These are phyloP conservation scores for Cheilinus undulatus DNA, from an alignment of 2,113 vertebrate genomes.

Conservation along the genomic window DNA sequence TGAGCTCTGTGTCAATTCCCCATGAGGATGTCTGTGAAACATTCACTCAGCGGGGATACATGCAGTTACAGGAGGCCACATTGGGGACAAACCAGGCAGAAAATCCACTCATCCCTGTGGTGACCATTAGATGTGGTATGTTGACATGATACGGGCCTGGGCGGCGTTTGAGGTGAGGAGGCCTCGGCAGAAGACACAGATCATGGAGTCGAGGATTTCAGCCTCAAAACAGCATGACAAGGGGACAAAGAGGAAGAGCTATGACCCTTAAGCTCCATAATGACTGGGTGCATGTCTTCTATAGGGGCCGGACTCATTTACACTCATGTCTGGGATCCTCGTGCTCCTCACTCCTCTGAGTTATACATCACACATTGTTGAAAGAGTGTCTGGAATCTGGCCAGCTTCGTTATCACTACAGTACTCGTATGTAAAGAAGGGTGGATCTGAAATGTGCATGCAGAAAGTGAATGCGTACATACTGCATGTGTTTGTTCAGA, in stretches of 20 bases:
- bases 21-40: slow-evolving; percentile 60
- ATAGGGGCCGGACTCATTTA: slow-evolving; percentile 59
- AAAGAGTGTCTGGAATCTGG: slow-evolving; percentile 53
- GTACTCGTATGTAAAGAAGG: slow-evolving; percentile 31
- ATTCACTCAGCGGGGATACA: slow-evolving; percentile 71
- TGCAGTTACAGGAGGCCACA: slow-evolving; percentile 63
- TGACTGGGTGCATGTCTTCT: slow-evolving; percentile 61
- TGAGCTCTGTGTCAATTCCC: slow-evolving; percentile 55
- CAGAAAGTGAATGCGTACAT: background rate
- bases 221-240: slow-evolving; percentile 62
- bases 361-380: slow-evolving; percentile 50
- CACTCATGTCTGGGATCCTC: slow-evolving; percentile 47
- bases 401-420: slow-evolving; percentile 45
- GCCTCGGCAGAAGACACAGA: slow-evolving; percentile 45
- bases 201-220: slow-evolving; percentile 57
- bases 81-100: slow-evolving; percentile 79
- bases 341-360: slow-evolving; percentile 17
- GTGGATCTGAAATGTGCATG: slow-evolving; percentile 31
- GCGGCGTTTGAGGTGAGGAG: slow-evolving; percentile 58
- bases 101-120: slow-evolving; percentile 76
- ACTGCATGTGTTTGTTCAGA: slow-evolving; percentile 28
- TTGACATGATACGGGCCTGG: slow-evolving; percentile 53
- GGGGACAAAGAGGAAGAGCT: slow-evolving; percentile 58
- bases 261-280: slow-evolving; percentile 61
- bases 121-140: slow-evolving; percentile 68